Evolutionary conservation across 2,797 vertebrate species (phyloP), one percentile per base, ranked within the genome.

Genomic region (Sternarchorhynchus goeldii): DNA sequence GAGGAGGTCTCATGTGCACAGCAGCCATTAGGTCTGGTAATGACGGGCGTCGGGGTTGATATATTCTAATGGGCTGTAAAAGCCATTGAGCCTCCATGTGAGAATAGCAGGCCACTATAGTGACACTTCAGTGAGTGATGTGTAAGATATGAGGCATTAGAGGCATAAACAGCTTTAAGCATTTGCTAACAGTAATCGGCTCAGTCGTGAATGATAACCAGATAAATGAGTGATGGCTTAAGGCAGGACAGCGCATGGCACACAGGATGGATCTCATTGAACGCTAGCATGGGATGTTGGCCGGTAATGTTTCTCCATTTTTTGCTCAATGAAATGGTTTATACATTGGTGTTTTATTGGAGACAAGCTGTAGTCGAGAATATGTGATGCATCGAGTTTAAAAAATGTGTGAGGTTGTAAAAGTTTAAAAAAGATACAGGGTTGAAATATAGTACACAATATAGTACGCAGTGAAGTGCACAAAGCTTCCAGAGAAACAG

Each of bases 41-140:
- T 80, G 75, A 77, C 68, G 20, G 55, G 39, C 75, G 39, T 77
- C 80, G 74, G 53, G 25, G 21, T 56, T 82, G 71, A 80, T 83
- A 87, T 86, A 87, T 85, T 87, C 84, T 88, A 89, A 90, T 90
- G 86, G 85, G 83, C 79, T 83, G 81, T 85, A 84, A 88, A 88
- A 89, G 82, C 81, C 75, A 87, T 63, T 76, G 76, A 88, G 82
- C 82, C 70, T 62, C 72, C 74, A 68, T 66, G 73, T 81, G 81
- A 84, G 80, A 85, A 88, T 87, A 85, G 74, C 82, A 81, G 34
- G 65, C 68, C 58, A 79, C 55, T 87, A 62, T 81, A 89, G 84
- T 83, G 82, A 65, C 77, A 83, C 81, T 87, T 87, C 80, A 82
- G 56, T 66, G 55, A 68, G 10, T 17, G 68, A 62, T 18, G 31